Percentiles rank a stretch among this genome's conserved stretches.
These are phyloP conservation scores for Neomonachus schauinslandi DNA, from an alignment of 2,113 vertebrate species.

Conservation along the genomic window DNA sequence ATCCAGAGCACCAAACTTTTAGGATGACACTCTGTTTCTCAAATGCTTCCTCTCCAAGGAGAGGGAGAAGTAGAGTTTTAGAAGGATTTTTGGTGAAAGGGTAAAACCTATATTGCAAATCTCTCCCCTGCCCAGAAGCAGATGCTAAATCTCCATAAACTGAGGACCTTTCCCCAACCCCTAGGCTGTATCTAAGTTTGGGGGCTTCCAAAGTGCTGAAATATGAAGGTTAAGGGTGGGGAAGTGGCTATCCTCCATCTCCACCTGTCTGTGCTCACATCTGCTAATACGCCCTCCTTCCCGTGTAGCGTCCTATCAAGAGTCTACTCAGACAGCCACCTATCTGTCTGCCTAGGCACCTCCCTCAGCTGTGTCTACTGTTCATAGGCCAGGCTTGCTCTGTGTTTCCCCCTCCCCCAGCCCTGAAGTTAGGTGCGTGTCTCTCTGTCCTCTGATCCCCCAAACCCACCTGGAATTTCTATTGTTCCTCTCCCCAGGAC, in stretches of 20 bases:
- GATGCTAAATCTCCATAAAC: not conserved
- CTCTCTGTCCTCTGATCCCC: not conserved
- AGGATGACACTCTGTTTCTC: not conserved
- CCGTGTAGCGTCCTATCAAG: not conserved
- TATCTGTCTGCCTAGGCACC: not conserved
- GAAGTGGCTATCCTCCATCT: not conserved
- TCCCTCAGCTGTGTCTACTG: not conserved
- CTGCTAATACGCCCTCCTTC: not conserved
- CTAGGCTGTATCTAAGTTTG: not conserved
- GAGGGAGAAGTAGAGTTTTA: not conserved
- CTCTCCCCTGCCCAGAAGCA: not conserved
- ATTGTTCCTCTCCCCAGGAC: not conserved
- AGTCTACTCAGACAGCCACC: not conserved
- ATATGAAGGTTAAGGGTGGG: not conserved
- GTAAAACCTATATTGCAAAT: not conserved
- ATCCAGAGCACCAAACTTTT: not conserved
- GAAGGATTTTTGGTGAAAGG: not conserved
- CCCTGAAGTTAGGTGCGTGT: not conserved
- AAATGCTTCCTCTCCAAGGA: not conserved
- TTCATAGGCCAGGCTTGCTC: not conserved
- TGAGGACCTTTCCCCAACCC: not conserved
- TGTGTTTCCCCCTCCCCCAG: not conserved
- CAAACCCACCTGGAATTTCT: not conserved
- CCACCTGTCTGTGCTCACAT: not conserved
- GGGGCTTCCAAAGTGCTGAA: not conserved